Evolutionary conservation across 1,140 invertebrate species (phyloP), one percentile per base, ranked within the genome.

Genomic region (Heliothis subflexa): DNA sequence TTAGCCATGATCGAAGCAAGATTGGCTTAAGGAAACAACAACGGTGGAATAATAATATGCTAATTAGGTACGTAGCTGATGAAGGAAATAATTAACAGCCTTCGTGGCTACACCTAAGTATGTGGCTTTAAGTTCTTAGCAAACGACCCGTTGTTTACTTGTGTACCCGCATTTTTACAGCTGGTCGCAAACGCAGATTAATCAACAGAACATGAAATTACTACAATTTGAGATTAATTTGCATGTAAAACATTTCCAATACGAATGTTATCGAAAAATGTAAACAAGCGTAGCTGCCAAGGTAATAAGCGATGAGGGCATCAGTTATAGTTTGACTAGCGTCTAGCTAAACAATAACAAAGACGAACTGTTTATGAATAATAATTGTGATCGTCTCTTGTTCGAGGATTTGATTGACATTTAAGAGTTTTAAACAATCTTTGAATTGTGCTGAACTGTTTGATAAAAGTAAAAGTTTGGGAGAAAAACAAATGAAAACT

Each of bases 211-310:
- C 40, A n/a, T 64, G 61, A 52, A 64, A 76, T 50, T 66, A 49
- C n/a, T 16, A 28, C 62, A 49, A 50, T 50, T 47, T 25, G 25
- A 12, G 28, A 66, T 47, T 45, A 77, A 66, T 77, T 66, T 77
- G 33, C 33, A 55, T 55, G 28, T 55, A 25, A 54, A 76, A 66
- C 62, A 76, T 76, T 76, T 76, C 74, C 50, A 52, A 54, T 55
- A 57, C n/a, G 61, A 66, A 14, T 45, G 49, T 49, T 75, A 55
- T 77, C 49, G 52, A 64, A 55, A 33, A 77, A 66, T 77, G 74
- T 77, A 77, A 77, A 77, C 74, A 77, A 16, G 47, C 21, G 72
- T 11, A 61, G 59, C 61, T 68, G 62, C 62, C 74, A 68, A 77
- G 28, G 50, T 55, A 57, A 77, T 77, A 47, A 45, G 47, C 49